Conservation (phyloP, 2,797 vertebrate species). For the Harpagifer antarcticus region DNA sequence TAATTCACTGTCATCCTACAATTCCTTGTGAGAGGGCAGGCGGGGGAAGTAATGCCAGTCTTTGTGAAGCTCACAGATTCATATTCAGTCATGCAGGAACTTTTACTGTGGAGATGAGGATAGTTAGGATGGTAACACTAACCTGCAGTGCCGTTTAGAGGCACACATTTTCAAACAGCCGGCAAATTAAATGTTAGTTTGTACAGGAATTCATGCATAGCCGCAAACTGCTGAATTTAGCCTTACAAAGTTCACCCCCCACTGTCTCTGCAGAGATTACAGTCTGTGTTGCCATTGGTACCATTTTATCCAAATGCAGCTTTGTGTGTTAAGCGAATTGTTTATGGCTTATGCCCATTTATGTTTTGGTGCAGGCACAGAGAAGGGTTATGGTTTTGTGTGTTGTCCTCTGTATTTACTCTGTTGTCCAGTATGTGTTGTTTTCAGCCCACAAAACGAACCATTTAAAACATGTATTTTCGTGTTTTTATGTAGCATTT, state of each 20-base stretch:
- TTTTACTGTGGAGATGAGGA: constrained; percentile 11
- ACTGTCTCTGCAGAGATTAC: constrained; percentile 40
- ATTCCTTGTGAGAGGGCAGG: constrained; percentile 30
- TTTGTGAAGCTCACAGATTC: constrained; percentile 24
- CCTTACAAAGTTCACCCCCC: constrained; percentile 24
- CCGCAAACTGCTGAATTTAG: constrained; percentile 18
- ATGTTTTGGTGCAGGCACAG: constrained; percentile 25
- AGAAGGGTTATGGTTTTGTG: constrained; percentile 3
- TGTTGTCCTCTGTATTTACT: constrained; percentile 28
- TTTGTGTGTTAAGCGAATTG: constrained; percentile 19
- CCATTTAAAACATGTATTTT: constrained; percentile 18
- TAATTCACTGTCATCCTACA: constrained; percentile 56
- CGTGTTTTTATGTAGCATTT: constrained; percentile 4
- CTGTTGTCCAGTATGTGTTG: constrained; percentile 21
- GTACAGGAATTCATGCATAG: constrained; percentile 26
- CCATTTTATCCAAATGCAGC: constrained; percentile 18
- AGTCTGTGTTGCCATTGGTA: constrained; percentile 34
- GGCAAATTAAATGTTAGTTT: neutral
- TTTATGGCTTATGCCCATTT: constrained; percentile 25
- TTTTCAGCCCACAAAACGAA: constrained; percentile 18
- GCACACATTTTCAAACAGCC: neutral
- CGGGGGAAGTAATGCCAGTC: no score
- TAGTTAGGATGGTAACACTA: constrained; percentile 2
- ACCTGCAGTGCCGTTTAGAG: neutral
- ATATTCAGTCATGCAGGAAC: constrained; percentile 22